phyloP scores from a whole-genome alignment of 2,113 vertebrate genomes.

The Myiagra hebetior region DNA sequence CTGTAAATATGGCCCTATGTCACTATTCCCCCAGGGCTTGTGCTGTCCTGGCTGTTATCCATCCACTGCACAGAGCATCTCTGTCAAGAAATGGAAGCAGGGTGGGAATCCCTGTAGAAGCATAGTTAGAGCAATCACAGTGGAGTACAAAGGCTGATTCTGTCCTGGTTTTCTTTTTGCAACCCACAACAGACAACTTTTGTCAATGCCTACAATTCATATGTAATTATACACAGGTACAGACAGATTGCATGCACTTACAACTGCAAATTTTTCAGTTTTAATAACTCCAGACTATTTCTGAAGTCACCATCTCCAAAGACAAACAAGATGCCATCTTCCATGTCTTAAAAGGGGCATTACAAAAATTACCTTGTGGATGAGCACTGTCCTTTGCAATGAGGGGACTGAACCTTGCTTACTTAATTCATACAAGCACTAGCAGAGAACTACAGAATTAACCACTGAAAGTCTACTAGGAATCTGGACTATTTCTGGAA shows the following conservation, averaged over 20 bases:
- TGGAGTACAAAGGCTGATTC: not conserved
- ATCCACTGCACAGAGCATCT: not conserved
- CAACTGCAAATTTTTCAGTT: not conserved
- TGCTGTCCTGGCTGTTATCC: not conserved
- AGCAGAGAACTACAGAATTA: not conserved
- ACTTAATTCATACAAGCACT: not conserved
- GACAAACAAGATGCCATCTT: not conserved
- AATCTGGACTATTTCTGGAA: not conserved
- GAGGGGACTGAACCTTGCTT: not conserved
- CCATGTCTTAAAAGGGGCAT: not conserved
- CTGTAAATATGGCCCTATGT: not conserved
- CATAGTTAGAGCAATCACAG: not conserved
- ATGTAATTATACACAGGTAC: not conserved
- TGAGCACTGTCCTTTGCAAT: not conserved
- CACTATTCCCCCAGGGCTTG: not conserved
- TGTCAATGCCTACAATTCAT: not conserved
- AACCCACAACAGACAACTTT: not conserved
- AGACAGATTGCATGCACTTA: not conserved
- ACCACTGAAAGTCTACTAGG: not conserved
- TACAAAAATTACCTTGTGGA: not conserved
- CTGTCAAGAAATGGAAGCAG: not conserved
- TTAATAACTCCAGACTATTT: not conserved
- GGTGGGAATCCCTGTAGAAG: not conserved
- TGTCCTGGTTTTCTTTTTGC: not conserved
- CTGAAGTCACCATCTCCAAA: not conserved